phyloP scores from a whole-genome alignment of 2,888 invertebrate species.

The Catocala fraxini region DNA sequence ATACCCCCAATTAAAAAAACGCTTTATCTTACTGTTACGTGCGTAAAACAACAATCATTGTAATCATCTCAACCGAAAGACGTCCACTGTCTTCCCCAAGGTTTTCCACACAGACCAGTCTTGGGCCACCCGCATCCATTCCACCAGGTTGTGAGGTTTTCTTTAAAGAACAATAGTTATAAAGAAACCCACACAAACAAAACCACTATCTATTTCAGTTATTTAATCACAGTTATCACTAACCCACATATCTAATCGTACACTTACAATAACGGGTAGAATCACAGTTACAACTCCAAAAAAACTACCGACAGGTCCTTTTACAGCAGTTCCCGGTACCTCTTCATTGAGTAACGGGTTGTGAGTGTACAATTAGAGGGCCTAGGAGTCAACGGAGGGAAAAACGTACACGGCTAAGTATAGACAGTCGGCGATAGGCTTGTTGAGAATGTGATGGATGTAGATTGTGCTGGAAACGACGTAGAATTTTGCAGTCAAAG shows the following conservation, averaged over 20 bases:
- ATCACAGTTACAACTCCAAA: conserved; percentile 57
- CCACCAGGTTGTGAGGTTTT: no score
- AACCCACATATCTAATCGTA: conserved; percentile 35
- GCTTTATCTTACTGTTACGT: no score
- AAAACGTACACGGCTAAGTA: conserved; percentile 44
- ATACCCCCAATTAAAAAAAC: no score
- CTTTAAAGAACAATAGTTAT: no score
- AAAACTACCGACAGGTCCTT: conserved; percentile 61
- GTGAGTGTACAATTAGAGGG: conserved; percentile 59
- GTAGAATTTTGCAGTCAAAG: background rate
- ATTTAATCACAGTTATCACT: conserved; percentile 21
- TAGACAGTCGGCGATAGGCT: conserved; percentile 22
- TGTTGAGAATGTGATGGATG: conserved; percentile 14
- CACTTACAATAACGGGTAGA: conserved; percentile 21
- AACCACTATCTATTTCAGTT: background rate
- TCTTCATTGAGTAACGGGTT: conserved; percentile 65
- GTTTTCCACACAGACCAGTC: no score
- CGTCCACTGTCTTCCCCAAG: no score
- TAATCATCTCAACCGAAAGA: no score
- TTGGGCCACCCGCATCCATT: no score
- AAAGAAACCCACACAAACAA: background rate
- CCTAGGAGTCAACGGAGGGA: conserved; percentile 3
- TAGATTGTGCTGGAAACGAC: conserved; percentile 23
- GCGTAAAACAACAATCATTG: no score
- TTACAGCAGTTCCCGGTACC: conserved; percentile 61